A percentile compares a stretch with the other conserved stretches of the same genome.
phyloP scores from a whole-genome alignment of 2,113 vertebrate genomes.

The Oophaga pumilio region DNA sequence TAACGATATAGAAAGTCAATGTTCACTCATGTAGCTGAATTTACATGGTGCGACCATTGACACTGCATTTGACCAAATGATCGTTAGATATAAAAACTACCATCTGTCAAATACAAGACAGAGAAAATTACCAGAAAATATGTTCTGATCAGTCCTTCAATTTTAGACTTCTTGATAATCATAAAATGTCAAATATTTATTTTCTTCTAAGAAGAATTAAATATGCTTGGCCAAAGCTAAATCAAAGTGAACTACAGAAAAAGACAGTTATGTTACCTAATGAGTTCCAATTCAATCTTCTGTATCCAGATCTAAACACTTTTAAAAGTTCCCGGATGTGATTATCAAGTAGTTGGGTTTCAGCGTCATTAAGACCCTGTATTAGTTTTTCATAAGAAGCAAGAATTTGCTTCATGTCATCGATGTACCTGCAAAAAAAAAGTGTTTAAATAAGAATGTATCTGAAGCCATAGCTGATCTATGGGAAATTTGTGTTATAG shows the following conservation, averaged over 20 bases:
- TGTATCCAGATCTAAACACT: constrained; percentile 76
- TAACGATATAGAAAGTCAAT: too few species aligned
- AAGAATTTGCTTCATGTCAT: constrained; percentile 73
- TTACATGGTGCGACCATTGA: too few species aligned
- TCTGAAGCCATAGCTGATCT: background rate
- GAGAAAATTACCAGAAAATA: too few species aligned
- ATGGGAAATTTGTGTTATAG: background rate
- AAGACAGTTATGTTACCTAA: constrained; percentile 71
- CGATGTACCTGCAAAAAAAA: constrained; percentile 70
- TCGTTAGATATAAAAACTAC: too few species aligned
- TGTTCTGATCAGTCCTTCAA: too few species aligned
- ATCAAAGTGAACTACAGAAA: background rate
- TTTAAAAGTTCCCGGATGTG: constrained; percentile 72
- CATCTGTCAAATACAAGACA: too few species aligned
- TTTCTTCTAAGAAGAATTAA: background rate
- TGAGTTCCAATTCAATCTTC: constrained; percentile 84
- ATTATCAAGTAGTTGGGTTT: constrained; percentile 74
- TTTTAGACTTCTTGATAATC: too few species aligned
- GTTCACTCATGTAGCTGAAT: too few species aligned
- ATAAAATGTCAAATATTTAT: background rate
- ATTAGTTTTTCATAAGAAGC: constrained; percentile 74
- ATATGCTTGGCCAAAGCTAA: background rate
- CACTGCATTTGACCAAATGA: too few species aligned
- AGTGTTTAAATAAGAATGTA: background rate
- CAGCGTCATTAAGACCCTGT: constrained; percentile 74